These are phyloP conservation scores for Ptilonorhynchus violaceus DNA, from an alignment of 2,113 vertebrate species.

Conservation along the genomic window DNA sequence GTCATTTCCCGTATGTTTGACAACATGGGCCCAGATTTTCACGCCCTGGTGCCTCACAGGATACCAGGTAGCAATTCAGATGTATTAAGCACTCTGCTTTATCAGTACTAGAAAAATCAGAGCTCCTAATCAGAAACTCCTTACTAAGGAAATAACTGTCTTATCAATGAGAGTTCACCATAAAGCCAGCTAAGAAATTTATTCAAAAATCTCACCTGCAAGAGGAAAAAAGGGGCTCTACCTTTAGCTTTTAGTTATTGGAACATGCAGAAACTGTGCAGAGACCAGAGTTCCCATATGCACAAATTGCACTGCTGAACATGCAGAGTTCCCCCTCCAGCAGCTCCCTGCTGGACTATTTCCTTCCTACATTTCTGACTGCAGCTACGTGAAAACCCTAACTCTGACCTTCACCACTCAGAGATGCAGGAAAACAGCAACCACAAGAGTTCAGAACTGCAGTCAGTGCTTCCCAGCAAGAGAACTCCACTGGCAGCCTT, in stretches of 20 bases:
- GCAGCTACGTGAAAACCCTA: not conserved
- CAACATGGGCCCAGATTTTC: not conserved
- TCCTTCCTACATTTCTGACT: not conserved
- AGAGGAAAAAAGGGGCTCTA: not conserved
- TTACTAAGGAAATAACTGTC: not conserved
- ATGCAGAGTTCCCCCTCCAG: not conserved
- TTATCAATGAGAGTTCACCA: not conserved
- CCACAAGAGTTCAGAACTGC: not conserved
- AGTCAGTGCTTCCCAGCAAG: not conserved
- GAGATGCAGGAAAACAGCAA: not conserved
- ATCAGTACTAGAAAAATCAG: not conserved
- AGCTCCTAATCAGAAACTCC: not conserved
- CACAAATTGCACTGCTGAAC: not conserved
- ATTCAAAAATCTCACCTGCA: not conserved
- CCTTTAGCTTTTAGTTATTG: not conserved
- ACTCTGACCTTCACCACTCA: not conserved
- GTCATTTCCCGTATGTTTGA: not conserved
- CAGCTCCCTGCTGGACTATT: not conserved
- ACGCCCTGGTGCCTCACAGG: not conserved
- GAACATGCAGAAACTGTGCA: not conserved
- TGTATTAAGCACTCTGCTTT: not conserved
- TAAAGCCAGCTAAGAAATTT: not conserved
- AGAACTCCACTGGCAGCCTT: not conserved
- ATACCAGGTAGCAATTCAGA: not conserved
- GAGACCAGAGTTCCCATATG: not conserved